Evolutionary conservation across 2,888 invertebrate genomes (phyloP).

Genomic region (Aleiodes testaceus): DNA sequence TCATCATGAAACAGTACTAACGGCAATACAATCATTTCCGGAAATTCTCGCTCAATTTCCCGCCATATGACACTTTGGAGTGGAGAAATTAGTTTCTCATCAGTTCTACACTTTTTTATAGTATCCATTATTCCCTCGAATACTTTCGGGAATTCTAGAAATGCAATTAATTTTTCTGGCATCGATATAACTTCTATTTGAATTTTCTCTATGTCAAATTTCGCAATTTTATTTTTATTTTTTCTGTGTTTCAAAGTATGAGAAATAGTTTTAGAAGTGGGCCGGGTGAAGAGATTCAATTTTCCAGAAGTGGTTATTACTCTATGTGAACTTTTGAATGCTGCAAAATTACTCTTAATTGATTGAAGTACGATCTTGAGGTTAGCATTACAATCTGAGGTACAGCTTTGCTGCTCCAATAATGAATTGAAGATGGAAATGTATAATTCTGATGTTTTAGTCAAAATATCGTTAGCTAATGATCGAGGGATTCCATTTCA

Average conservation of each 20-base stretch:
- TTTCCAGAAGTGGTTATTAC: not conserved
- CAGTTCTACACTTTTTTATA: not conserved
- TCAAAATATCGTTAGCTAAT: not conserved
- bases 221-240: not conserved
- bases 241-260: not conserved
- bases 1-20: not conserved
- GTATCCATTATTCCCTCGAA: not conserved
- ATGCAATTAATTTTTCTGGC: not conserved
- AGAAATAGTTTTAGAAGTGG: not conserved
- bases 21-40: not conserved
- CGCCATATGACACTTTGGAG: not conserved
- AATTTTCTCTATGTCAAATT: not conserved
- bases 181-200: not conserved
- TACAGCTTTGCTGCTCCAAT: no score
- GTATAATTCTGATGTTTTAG: not conserved
- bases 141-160: not conserved
- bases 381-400: not conserved
- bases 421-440: no score
- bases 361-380: not conserved
- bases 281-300: not conserved
- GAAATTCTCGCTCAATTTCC: not conserved
- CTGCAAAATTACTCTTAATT: not conserved
- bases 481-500: not conserved
- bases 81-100: not conserved
- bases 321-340: not conserved